Base-by-base conservation (phyloP, 2,888 invertebrate species). In the Leucozona laternaria region DNA sequence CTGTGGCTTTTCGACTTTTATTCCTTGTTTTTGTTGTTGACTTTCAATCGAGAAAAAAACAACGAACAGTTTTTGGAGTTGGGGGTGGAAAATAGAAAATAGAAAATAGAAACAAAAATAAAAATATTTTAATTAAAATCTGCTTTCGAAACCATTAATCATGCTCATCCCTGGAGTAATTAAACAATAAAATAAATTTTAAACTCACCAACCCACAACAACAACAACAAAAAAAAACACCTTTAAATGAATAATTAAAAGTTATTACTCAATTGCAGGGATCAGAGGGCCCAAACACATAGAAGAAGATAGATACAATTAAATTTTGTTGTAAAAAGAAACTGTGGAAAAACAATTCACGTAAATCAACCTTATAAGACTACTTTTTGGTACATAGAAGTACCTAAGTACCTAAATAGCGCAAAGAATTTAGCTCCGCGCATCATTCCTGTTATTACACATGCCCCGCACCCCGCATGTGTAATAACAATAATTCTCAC, bases 401-500 rank as follows among this genome's bases (percentile, higher is more conserved):
- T 22, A 15, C 3, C 37, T 20, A 28, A n/a, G n/a, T n/a, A n/a
- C n/a, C n/a, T n/a, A n/a, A n/a, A n/a, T n/a, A n/a, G n/a, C n/a
- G 79, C 22, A 25, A 28, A 20, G 34, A 62, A 60, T 70, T 68
- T n/a, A 28, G 53, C n/a, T 7, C 5, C 0, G 22, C 48, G 22
- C 48, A 13, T 8, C 22, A 58, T 60, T 20, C 50, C 48, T 7
- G n/a, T 34, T 68, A 28, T 22, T 62, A 76, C 71, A 78, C 64
- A 77, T 62, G 45, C 37, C 13, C 75, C 22, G 28, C 13, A 15
- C 10, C 15, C 34, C 50, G 15, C 58, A 7, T 25, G 68, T 70
- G 86, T 82, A 82, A 86, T 86, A 86, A 86, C 82, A 86, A 86
- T 86, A 86, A 86, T 86, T 86, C 81, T 82, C 86, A 86, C 86